Conservation (phyloP, 2,797 vertebrate species). For the Acomys russatus region DNA sequence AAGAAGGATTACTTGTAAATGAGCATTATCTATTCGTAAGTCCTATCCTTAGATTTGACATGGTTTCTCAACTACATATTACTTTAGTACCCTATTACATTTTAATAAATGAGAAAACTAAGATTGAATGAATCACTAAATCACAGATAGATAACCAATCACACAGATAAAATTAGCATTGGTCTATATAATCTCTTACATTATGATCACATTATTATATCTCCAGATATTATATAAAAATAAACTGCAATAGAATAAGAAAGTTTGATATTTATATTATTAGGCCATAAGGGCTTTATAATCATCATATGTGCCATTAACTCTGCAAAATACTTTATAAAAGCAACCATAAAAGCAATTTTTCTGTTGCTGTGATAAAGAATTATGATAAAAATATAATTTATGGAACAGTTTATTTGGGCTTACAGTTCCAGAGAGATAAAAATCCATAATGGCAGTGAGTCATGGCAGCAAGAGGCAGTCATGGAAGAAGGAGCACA, state of each 20-base stretch:
- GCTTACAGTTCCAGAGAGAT: not conserved
- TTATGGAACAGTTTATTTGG: not conserved
- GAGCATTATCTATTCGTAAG: not conserved
- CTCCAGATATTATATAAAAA: not conserved
- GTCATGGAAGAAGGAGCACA: no score
- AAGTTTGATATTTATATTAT: not conserved
- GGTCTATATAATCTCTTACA: not conserved
- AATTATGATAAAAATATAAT: not conserved
- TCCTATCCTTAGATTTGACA: not conserved
- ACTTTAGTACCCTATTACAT: not conserved
- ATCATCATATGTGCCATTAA: not conserved
- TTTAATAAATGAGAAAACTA: not conserved
- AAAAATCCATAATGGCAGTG: not conserved
- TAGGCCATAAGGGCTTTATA: not conserved
- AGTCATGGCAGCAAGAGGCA: not conserved
- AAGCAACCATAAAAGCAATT: not conserved
- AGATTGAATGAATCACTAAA: not conserved
- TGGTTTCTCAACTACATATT: not conserved
- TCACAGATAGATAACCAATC: not conserved
- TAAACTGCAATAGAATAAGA: not conserved
- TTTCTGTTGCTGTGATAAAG: not conserved
- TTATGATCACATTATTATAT: not conserved
- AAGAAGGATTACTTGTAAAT: not conserved
- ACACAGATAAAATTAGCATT: conserved; percentile 3
- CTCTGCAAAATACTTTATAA: not conserved